Conservation (phyloP, 1,140 invertebrate genomes). For the Polypedilum vanderplanki region DNA sequence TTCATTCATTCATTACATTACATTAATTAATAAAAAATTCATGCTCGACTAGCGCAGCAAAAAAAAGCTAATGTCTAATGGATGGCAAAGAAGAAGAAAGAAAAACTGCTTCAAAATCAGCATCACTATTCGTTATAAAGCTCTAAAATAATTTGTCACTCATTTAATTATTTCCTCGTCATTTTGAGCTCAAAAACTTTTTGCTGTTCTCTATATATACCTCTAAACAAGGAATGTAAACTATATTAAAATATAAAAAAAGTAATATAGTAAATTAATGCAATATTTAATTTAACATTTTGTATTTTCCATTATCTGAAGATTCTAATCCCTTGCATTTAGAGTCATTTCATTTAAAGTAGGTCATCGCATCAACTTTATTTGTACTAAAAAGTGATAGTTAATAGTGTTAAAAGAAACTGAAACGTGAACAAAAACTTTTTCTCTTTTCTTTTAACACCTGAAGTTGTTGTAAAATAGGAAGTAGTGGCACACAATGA, state of each 20-base stretch:
- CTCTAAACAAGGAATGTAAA: too few relatives aligned
- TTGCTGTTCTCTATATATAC: too few relatives aligned
- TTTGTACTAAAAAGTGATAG: too few relatives aligned
- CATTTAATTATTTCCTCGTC: constrained; percentile 5
- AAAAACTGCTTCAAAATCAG: not conserved
- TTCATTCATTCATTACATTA: constrained; percentile 12
- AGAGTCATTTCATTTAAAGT: too few relatives aligned
- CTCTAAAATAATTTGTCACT: constrained; percentile 4
- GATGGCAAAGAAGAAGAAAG: not conserved
- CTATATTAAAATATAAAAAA: too few relatives aligned
- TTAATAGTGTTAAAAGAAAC: too few relatives aligned
- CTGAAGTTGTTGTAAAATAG: not conserved
- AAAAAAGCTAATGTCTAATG: not conserved
- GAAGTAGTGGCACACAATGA: not conserved
- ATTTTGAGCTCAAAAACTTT: not conserved
- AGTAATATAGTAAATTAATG: too few relatives aligned
- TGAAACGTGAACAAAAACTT: not conserved
- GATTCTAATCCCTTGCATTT: too few relatives aligned
- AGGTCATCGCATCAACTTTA: too few relatives aligned
- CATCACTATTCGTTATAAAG: not conserved
- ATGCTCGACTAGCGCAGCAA: not conserved
- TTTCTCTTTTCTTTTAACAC: too few relatives aligned
- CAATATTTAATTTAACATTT: too few relatives aligned
- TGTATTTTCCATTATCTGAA: too few relatives aligned
- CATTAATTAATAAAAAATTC: constrained; percentile 28